Conservation (phyloP, 2,113 vertebrate genomes). For the Spermophilus dauricus region DNA sequence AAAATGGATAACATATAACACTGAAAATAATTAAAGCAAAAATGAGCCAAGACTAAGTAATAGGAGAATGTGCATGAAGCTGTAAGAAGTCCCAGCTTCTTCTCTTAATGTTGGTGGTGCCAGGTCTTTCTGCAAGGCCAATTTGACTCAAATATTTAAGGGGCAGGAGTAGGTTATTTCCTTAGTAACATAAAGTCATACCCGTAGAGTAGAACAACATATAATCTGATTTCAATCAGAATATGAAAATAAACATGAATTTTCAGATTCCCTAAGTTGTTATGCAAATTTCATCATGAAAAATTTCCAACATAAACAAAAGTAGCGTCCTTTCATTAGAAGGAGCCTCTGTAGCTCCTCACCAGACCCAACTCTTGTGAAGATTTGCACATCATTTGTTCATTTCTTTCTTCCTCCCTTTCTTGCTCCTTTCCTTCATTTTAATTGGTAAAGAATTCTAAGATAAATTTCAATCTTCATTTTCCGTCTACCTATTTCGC, state of each 20-base stretch:
- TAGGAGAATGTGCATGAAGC: not conserved
- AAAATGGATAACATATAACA: not conserved
- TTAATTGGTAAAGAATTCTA: conserved; percentile 20
- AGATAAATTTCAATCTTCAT: conserved; percentile 27
- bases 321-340: not conserved
- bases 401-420: not conserved
- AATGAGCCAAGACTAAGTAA: not conserved
- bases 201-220: not conserved
- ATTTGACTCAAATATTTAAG: not conserved
- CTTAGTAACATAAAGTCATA: not conserved
- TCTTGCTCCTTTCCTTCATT: not conserved
- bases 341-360: not conserved
- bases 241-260: not conserved
- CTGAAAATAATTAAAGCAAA: not conserved
- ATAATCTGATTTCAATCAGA: not conserved
- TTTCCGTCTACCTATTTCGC: conserved; percentile 1
- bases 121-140: not conserved
- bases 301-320: not conserved
- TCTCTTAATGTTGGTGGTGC: not conserved
- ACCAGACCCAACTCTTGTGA: not conserved
- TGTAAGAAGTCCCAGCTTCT: not conserved
- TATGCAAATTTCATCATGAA: not conserved
- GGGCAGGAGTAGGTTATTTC: not conserved
- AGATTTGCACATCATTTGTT: not conserved
- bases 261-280: not conserved